These are phyloP conservation scores for Leucozona laternaria DNA, from an alignment of 2,888 invertebrate species.

Conservation along the genomic window DNA sequence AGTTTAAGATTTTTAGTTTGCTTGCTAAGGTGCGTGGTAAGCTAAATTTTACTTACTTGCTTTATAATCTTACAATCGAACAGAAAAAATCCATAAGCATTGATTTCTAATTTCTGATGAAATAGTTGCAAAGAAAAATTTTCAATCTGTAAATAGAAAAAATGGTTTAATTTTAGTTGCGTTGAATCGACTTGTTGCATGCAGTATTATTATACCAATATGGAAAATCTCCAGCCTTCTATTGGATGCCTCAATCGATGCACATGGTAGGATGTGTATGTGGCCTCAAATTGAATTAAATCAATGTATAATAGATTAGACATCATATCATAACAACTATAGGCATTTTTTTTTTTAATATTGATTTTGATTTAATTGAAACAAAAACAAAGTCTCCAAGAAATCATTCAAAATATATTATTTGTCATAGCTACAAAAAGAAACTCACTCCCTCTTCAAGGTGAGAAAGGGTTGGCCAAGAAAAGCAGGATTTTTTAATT, in stretches of 20 bases:
- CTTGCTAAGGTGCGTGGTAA: too few relatives aligned
- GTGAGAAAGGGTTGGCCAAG: too few relatives aligned
- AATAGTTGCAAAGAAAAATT: slow-evolving; percentile 34
- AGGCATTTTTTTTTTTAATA: too few relatives aligned
- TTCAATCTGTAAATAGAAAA: slow-evolving; percentile 23
- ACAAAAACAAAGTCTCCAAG: too few relatives aligned
- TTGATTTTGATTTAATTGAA: too few relatives aligned
- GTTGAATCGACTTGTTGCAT: background rate
- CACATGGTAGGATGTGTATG: slow-evolving; percentile 12
- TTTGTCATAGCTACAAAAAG: too few relatives aligned
- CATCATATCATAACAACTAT: too few relatives aligned
- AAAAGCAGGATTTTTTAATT: too few relatives aligned
- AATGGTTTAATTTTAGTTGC: background rate
- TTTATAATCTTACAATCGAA: slow-evolving; percentile 23
- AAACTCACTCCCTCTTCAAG: too few relatives aligned
- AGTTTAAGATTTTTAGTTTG: background rate
- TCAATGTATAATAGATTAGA: too few relatives aligned
- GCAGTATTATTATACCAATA: background rate
- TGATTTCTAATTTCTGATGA: slow-evolving; percentile 36
- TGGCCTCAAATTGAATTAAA: background rate
- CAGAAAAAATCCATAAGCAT: slow-evolving; percentile 19
- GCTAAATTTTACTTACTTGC: background rate
- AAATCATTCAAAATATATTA: too few relatives aligned
- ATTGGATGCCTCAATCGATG: slow-evolving; percentile 33
- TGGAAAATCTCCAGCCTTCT: background rate